phyloP scores from a whole-genome alignment of 2,797 vertebrate genomes.

The Oreochromis mossambicus region DNA sequence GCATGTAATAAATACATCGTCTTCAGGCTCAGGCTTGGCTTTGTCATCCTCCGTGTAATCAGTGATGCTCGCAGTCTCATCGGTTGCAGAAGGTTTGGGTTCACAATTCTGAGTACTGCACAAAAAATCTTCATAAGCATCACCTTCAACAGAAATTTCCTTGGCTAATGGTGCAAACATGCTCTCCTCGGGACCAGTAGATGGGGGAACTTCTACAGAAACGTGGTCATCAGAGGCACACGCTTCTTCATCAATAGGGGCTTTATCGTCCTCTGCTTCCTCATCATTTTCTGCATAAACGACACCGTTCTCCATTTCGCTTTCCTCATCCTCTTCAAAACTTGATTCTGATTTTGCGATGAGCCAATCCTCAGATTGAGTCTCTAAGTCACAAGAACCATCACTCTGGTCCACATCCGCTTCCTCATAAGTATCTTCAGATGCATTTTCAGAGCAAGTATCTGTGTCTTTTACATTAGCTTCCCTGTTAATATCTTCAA shows the following conservation, averaged over 20 bases:
- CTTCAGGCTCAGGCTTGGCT: neutral
- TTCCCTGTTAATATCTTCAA: neutral
- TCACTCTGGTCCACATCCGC: neutral
- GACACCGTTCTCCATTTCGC: neutral
- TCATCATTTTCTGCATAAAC: neutral
- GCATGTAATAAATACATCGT: conserved; percentile 6
- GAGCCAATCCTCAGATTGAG: conserved; percentile 12
- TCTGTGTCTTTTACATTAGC: neutral
- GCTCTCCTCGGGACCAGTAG: neutral
- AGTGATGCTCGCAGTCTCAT: neutral
- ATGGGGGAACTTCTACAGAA: neutral
- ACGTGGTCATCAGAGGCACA: neutral
- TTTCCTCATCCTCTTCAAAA: conserved; percentile 21
- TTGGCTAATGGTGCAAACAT: conserved; percentile 55
- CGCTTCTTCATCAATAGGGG: neutral
- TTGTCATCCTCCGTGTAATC: neutral
- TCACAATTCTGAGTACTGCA: neutral
- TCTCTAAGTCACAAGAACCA: conserved; percentile 15
- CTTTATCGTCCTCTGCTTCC: conserved; percentile 10
- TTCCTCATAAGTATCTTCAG: neutral
- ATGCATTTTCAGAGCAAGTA: neutral
- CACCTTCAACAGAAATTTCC: conserved; percentile 61
- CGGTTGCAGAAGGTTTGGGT: neutral
- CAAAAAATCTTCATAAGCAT: conserved; percentile 57
- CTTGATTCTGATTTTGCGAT: conserved; percentile 11